Base-by-base conservation (phyloP, 2,888 invertebrate genomes). In the Caenorhabditis auriculariae region DNA sequence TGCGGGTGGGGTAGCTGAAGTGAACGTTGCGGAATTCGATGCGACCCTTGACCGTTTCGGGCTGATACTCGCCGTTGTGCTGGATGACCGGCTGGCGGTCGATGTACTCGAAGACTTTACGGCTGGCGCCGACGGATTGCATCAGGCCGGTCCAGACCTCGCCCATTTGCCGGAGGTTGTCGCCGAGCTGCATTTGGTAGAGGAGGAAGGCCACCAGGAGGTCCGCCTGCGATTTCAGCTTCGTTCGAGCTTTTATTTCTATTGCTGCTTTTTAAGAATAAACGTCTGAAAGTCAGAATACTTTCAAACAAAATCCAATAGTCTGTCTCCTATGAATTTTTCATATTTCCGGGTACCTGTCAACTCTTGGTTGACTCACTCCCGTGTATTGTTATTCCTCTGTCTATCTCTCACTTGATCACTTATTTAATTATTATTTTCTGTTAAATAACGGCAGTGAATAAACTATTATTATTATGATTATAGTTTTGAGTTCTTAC, bases 1-100 rank as follows among this genome's bases (percentile, higher is more conserved):
- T 87, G 19, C 92, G 86, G 0, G 90, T 89, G 1, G 93, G 92
- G 83, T 93, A 93, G 49, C 88, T 87, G 84, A 92, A 92, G 85
- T 83, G 90, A 0, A 91, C 87, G 29, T 87, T 84, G 53, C 87
- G 85, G 69, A 90, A 89, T 43, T 87, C 86, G 0, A 91, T 88
- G 76, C 88, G 86, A 5, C 91, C 91, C 19, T 66, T 57, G 24
- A 69, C 59, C 32, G 56, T 61, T 19, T 63, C 57, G 15, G 70
- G 73, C 28, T 48, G 54, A 24, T 57, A 50, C 38, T 57, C 63
- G 37, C 73, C 73, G 21, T 62, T 44, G 35, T 67, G 60, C 52
- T 61, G 54, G 37, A 82, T 76, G 7, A 66, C 55, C 19, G 83
- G 82, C 54, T 77, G 69, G 29, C 82, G 65, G 71, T 84, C 83